Conservation (phyloP, 2,113 vertebrate genomes). For the Polyodon spathula region DNA sequence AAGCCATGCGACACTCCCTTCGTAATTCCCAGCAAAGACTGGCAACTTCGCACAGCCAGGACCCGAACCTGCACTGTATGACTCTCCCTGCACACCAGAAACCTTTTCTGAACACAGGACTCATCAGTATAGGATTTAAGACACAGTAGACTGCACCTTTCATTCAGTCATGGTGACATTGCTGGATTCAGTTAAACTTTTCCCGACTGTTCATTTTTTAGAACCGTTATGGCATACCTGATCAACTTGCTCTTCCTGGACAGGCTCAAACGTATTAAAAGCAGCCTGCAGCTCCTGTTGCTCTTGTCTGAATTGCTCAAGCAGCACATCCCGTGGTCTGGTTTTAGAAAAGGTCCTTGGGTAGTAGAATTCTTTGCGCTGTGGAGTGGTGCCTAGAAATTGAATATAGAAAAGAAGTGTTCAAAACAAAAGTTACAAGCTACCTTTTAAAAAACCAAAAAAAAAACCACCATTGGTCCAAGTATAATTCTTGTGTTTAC, state of each 20-base stretch:
- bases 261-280: slow-evolving; percentile 21
- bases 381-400: slow-evolving; percentile 69
- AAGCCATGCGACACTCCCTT: too few species aligned
- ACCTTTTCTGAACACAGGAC: too few species aligned
- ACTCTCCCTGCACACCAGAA: too few species aligned
- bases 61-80: too few species aligned
- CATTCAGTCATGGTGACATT: background rate
- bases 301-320: slow-evolving; percentile 58
- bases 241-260: slow-evolving; percentile 37
- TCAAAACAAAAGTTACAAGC: too few species aligned
- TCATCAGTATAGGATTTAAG: too few species aligned
- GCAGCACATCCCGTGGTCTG: slow-evolving; percentile 56
- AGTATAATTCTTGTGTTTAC: background rate
- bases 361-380: slow-evolving; percentile 71
- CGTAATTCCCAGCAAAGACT: too few species aligned
- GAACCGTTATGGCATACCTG: slow-evolving; percentile 41
- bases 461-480: background rate
- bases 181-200: background rate
- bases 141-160: background rate
- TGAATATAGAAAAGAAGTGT: background rate
- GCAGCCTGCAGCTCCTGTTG: slow-evolving; percentile 47
- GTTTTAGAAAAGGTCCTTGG: slow-evolving; percentile 59
- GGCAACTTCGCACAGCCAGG: too few species aligned
- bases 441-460: background rate
- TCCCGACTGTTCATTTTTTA: background rate